These are phyloP conservation scores for Synanthedon andrenaeformis DNA, from an alignment of 2,888 invertebrate genomes.

Conservation along the genomic window DNA sequence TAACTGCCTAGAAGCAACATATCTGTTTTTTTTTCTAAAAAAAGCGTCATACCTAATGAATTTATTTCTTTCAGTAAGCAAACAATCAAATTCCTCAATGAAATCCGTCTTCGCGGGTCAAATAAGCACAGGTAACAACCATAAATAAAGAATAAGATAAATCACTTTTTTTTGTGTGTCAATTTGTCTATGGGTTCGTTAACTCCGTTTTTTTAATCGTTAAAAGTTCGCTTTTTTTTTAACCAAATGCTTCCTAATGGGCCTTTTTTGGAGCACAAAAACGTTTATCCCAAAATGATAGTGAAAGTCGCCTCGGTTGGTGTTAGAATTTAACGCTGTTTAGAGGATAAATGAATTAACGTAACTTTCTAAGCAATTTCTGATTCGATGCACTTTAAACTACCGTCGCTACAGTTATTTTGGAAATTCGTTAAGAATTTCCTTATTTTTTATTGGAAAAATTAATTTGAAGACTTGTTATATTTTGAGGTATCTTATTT, in stretches of 20 bases:
- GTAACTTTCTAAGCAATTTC: neutral
- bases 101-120: too few relatives aligned
- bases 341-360: neutral
- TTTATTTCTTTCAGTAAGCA: too few relatives aligned
- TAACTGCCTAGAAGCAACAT: too few relatives aligned
- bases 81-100: too few relatives aligned
- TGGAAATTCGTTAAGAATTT: too few relatives aligned
- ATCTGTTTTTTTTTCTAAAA: too few relatives aligned
- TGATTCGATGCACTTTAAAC: neutral
- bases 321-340: neutral
- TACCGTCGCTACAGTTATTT: neutral
- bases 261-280: neutral
- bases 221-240: conserved; percentile 4
- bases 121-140: too few relatives aligned
- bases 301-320: conserved; percentile 5
- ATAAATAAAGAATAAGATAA: neutral
- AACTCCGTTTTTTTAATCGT: conserved; percentile 3
- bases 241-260: conserved; percentile 1
- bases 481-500: too few relatives aligned
- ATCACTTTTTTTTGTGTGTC: neutral
- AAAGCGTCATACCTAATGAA: too few relatives aligned
- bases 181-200: conserved; percentile 4
- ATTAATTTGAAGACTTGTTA: too few relatives aligned
- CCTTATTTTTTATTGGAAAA: too few relatives aligned
- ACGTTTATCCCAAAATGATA: conserved; percentile 5